Conservation (phyloP, 2,113 vertebrate genomes). For the Trematocara nigrifrons region DNA sequence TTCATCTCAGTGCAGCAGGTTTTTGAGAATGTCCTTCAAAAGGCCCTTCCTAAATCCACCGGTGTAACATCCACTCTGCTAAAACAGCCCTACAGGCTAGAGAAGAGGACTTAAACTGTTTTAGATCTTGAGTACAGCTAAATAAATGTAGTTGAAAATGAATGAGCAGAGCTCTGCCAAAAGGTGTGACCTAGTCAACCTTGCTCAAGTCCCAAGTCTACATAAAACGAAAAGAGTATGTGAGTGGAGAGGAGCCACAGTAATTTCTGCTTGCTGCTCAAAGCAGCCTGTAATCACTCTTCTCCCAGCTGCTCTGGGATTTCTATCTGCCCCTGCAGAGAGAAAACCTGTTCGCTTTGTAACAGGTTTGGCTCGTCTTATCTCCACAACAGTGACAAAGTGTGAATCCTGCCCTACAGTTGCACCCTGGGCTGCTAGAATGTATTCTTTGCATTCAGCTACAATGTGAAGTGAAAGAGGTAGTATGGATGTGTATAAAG, state of each 20-base stretch:
- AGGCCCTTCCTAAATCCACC: background rate
- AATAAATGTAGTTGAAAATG: background rate
- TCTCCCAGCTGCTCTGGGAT: conserved; percentile 35
- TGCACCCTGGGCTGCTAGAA: background rate
- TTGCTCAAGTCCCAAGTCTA: conserved; percentile 16
- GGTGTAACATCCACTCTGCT: background rate
- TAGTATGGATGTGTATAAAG: background rate
- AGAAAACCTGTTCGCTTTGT: background rate
- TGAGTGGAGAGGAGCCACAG: background rate
- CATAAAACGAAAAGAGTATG: background rate
- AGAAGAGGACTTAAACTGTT: conserved; percentile 2
- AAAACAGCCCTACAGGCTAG: conserved; percentile 12
- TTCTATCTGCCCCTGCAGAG: conserved; percentile 13
- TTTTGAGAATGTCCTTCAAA: background rate
- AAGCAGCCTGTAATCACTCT: conserved; percentile 40
- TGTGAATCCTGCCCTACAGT: conserved; percentile 4
- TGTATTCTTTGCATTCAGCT: background rate
- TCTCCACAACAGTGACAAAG: background rate
- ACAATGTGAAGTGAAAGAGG: background rate
- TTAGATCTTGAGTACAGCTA: background rate
- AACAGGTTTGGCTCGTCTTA: conserved; percentile 3
- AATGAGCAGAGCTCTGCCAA: background rate
- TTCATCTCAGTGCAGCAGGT: background rate
- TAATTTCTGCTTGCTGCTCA: conserved; percentile 29
- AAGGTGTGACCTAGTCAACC: conserved; percentile 33